Base-by-base conservation (phyloP, 2,888 invertebrate species). In the Agriopis marginaria region DNA sequence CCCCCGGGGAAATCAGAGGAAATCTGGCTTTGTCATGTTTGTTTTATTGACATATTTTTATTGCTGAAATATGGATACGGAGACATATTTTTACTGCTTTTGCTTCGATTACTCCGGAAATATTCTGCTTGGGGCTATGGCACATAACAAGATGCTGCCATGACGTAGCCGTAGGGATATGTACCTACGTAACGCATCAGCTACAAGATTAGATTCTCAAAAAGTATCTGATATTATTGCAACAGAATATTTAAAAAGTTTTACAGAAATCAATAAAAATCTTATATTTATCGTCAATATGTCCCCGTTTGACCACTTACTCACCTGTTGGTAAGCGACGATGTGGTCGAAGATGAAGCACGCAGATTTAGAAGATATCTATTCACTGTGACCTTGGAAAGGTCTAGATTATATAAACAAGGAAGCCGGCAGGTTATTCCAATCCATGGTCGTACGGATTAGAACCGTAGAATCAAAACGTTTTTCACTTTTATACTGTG, bases 11-110 rank as follows among this genome's bases (percentile, higher is more conserved):
- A 58, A 58, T 58, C 58, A 58, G 51, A 45, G 58, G 39, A 62
- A 66, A 66, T 55, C 61, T 55, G 66, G 49, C 59, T 54, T 61
- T 66, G 66, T 66, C 66, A 60, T 61, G 64, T 55, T 47, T 55
- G 66, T 60, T 66, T 61, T 66, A 61, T 55, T 55, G 66, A 47
- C 61, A 55, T 66, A 61, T 62, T 67, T 62, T 63, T 67, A 67
- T 67, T 32, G 56, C 54, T 66, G 66, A 66, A 44, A 62, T 49
- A 66, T 61, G 54, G 60, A 66, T 47, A 49, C 54, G 60, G 42
- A 14, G 14, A 32, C 45, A 56, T 56, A 63, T 67, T 67, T 67
- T 67, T 45, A 63, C 51, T 51, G 51, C 47, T 63, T 12, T 58
- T 50, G 67, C 44, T 58, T 58, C 62, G 50, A 64, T 64, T 50